These are phyloP conservation scores for Pelosia muscerda DNA, from an alignment of 2,888 invertebrate species.

Conservation along the genomic window DNA sequence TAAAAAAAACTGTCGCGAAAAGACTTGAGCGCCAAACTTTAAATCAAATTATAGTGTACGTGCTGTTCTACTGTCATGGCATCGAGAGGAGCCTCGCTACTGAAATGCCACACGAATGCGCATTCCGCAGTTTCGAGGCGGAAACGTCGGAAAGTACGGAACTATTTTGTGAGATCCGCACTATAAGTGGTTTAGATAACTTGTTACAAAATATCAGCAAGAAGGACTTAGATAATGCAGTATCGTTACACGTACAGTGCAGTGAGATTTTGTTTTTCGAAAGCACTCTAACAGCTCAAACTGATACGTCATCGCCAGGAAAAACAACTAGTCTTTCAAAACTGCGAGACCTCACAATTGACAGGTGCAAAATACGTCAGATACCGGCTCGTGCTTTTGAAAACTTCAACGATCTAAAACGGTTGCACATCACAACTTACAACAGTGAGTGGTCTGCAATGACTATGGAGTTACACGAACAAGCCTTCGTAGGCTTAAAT, in stretches of 20 bases:
- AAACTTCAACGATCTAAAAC: slow-evolving; percentile 89
- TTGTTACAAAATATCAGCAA: slow-evolving; percentile 90
- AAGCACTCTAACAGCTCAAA: slow-evolving; percentile 88
- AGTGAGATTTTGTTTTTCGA: slow-evolving; percentile 92
- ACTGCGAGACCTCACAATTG: slow-evolving; percentile 90
- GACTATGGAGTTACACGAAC: slow-evolving; percentile 90
- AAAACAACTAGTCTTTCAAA: slow-evolving; percentile 88
- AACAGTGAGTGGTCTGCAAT: slow-evolving; percentile 93
- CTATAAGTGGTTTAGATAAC: slow-evolving; percentile 90
- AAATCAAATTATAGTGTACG: slow-evolving; percentile 82
- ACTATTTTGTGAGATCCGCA: slow-evolving; percentile 90
- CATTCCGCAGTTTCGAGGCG: slow-evolving; percentile 88
- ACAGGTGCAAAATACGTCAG: slow-evolving; percentile 92
- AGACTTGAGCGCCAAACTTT: slow-evolving; percentile 83
- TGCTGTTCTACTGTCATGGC: slow-evolving; percentile 83
- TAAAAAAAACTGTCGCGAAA: slow-evolving; percentile 79
- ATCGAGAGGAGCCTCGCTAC: slow-evolving; percentile 75
- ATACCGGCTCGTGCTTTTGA: slow-evolving; percentile 90
- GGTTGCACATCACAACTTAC: slow-evolving; percentile 90
- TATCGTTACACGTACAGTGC: slow-evolving; percentile 90
- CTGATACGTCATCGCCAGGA: slow-evolving; percentile 70
- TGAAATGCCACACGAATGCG: slow-evolving; percentile 90
- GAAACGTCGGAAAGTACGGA: slow-evolving; percentile 86
- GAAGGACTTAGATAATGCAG: slow-evolving; percentile 89
- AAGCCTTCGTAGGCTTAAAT: slow-evolving; percentile 89